A percentile compares a stretch with the other conserved stretches of the same genome.
Evolutionary conservation across 1,140 invertebrate species (phyloP).

Genomic region (Aphaenogaster rudis): DNA sequence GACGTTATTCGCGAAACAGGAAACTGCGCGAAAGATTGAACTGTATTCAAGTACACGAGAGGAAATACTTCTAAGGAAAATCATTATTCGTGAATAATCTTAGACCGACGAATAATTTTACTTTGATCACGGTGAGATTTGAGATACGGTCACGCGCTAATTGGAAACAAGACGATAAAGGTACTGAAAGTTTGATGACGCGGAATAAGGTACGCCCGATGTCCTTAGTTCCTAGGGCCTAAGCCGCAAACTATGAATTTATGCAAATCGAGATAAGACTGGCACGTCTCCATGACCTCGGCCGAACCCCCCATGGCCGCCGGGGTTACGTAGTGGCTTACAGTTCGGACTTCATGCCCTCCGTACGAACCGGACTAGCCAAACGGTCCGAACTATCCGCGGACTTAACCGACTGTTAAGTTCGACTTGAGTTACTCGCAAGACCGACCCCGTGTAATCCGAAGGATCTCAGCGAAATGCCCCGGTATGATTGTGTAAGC

Average conservation of each 20-base stretch:
- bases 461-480: constrained; percentile 58
- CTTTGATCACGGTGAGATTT: neutral
- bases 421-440: constrained; percentile 76
- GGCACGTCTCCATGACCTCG: constrained; percentile 78
- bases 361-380: constrained; percentile 64
- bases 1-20: neutral
- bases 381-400: constrained; percentile 70
- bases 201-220: constrained; percentile 48
- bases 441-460: constrained; percentile 72
- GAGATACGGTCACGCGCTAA: neutral
- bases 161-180: constrained; percentile 22
- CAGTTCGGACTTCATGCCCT: constrained; percentile 69
- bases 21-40: neutral
- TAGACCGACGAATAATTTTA: neutral
- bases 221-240: constrained; percentile 75
- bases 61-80: neutral
- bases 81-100: neutral
- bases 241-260: constrained; percentile 84
- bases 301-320: constrained; percentile 69
- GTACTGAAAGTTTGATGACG: constrained; percentile 33
- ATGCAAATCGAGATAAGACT: constrained; percentile 86
- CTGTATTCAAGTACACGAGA: neutral
- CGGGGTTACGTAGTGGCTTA: constrained; percentile 76
- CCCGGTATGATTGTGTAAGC: constrained; percentile 42
- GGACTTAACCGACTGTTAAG: constrained; percentile 83